A percentile compares a stretch with the other conserved stretches of the same genome.
phyloP scores from a whole-genome alignment of 2,113 vertebrate species.

The Percina caprodes region DNA sequence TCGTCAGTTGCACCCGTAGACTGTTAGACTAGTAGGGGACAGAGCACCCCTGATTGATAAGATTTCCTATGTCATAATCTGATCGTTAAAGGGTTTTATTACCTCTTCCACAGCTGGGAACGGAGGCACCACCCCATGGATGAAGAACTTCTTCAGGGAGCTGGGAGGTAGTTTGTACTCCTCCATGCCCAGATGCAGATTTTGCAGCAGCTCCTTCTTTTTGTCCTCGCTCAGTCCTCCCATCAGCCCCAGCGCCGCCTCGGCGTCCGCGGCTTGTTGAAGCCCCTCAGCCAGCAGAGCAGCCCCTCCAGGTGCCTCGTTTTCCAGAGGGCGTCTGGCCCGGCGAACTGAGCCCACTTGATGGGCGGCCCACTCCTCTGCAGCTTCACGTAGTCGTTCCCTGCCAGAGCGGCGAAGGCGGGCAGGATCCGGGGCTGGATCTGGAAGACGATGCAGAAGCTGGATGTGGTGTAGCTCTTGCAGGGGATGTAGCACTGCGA shows the following conservation, averaged over 20 bases:
- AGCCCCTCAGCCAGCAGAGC: conserved; percentile 85
- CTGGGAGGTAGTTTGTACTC: conserved; percentile 82
- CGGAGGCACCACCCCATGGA: conserved; percentile 40
- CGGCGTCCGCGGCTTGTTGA: conserved; percentile 70
- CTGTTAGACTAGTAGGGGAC: no score
- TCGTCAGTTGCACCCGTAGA: no score
- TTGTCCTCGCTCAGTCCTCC: conserved; percentile 32
- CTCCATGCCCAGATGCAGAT: conserved; percentile 73
- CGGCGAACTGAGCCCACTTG: conserved; percentile 64
- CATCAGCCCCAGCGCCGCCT: conserved; percentile 71
- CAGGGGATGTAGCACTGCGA: conserved; percentile 79
- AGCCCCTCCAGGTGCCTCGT: conserved; percentile 76
- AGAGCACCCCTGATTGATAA: no score
- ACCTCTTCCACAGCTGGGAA: neutral
- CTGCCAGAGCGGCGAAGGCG: conserved; percentile 86
- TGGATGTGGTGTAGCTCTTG: conserved; percentile 74
- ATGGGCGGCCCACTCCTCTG: rapidly evolving
- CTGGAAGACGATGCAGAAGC: conserved; percentile 82
- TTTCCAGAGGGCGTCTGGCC: neutral
- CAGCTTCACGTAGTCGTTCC: conserved; percentile 85
- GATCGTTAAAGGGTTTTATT: neutral
- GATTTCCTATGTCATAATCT: no score
- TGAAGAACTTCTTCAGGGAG: conserved; percentile 84
- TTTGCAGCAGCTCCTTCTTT: conserved; percentile 18
- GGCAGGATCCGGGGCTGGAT: conserved; percentile 82